These are phyloP conservation scores for Noctuana brunneofusca DNA, from an alignment of 2,888 invertebrate species.

Conservation along the genomic window DNA sequence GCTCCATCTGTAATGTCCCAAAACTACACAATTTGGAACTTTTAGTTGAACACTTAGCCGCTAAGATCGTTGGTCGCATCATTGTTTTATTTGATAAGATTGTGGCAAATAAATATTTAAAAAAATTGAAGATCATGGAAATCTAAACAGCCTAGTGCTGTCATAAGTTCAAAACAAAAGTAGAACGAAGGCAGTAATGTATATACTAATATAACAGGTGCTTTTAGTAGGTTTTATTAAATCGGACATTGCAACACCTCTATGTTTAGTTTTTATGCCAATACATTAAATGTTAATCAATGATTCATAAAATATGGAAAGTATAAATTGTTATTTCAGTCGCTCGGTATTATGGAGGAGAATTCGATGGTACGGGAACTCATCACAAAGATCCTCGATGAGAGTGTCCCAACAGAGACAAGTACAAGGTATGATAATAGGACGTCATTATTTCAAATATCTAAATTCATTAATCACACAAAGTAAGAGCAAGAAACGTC, in stretches of 20 bases:
- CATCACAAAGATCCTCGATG: conserved; percentile 85
- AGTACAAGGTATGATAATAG: conserved; percentile 53
- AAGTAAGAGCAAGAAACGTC: too few species aligned
- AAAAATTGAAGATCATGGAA: too few species aligned
- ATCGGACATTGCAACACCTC: neutral
- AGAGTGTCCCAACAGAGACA: conserved; percentile 76
- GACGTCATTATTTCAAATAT: neutral
- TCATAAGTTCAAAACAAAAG: too few species aligned
- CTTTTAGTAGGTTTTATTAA: neutral
- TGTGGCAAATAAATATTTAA: too few species aligned
- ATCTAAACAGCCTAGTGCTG: too few species aligned
- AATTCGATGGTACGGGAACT: conserved; percentile 85
- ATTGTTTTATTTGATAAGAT: too few species aligned
- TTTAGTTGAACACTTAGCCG: too few species aligned
- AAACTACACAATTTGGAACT: too few species aligned
- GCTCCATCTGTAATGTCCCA: too few species aligned
- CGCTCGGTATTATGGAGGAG: conserved; percentile 80
- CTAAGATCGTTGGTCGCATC: too few species aligned
- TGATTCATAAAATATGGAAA: neutral
- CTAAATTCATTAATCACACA: neutral
- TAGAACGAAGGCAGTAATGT: too few species aligned
- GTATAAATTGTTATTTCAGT: conserved; percentile 53
- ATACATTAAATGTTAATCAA: neutral
- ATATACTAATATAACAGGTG: too few species aligned
- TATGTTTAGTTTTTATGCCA: neutral